phyloP scores from a whole-genome alignment of 2,797 vertebrate species.

The Myotis daubentonii region DNA sequence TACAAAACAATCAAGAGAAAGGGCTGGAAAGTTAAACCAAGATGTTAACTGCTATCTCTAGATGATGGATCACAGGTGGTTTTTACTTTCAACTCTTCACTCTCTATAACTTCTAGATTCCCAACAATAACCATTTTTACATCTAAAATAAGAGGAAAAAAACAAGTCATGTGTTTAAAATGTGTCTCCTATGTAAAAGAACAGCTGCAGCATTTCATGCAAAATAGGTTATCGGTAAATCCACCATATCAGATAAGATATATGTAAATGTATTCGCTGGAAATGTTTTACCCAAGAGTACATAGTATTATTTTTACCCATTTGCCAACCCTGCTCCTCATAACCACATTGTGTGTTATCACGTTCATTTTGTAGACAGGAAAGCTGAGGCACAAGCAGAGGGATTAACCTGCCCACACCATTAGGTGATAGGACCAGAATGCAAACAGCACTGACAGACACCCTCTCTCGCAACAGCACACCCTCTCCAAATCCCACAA shows the following conservation, averaged over 20 bases:
- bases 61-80: not conserved
- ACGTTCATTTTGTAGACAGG: not conserved
- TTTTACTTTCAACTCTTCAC: conserved; percentile 38
- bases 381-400: not conserved
- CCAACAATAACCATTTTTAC: conserved; percentile 14
- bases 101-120: not conserved
- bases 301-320: not conserved
- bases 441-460: not conserved
- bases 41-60: not conserved
- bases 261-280: conserved; percentile 27
- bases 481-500: not conserved
- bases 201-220: conserved; percentile 13
- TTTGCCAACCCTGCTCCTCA: not conserved
- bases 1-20: not conserved
- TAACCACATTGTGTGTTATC: not conserved
- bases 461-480: not conserved
- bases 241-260: not conserved
- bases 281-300: not conserved
- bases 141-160: not conserved
- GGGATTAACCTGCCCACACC: not conserved
- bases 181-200: not conserved
- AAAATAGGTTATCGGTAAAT: conserved; percentile 42
- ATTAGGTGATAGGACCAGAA: not conserved
- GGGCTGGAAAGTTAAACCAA: not conserved
- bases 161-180: not conserved